phyloP scores from a whole-genome alignment of 2,113 vertebrate genomes.

The Entomyzon cyanotis region DNA sequence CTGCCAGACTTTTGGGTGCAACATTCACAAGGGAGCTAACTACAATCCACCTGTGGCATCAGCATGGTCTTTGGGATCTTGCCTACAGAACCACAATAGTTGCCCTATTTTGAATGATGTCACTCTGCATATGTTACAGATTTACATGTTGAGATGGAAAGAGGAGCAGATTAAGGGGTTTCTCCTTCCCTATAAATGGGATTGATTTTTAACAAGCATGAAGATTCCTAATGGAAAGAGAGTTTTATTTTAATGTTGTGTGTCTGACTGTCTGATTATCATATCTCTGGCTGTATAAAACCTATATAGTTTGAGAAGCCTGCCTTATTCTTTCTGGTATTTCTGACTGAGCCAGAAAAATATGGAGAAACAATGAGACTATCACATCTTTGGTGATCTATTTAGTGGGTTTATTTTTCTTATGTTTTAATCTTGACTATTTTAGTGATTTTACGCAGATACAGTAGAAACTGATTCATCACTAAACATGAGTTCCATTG shows the following conservation, averaged over 20 bases:
- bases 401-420: neutral
- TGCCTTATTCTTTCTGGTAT: neutral
- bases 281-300: neutral
- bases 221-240: neutral
- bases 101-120: neutral
- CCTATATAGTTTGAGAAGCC: neutral
- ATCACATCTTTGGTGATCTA: neutral
- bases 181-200: neutral
- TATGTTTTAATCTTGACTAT: neutral
- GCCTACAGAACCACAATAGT: neutral
- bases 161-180: neutral
- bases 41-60: neutral
- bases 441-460: neutral
- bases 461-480: neutral
- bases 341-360: neutral
- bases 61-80: neutral
- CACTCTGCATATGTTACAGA: neutral
- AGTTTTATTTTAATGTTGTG: neutral
- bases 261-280: neutral
- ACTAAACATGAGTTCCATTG: neutral
- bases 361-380: neutral
- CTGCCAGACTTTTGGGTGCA: neutral
- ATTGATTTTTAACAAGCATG: neutral
- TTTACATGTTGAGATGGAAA: neutral
- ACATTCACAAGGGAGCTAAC: rapidly evolving